Evolutionary conservation across 2,888 invertebrate genomes (phyloP).

Genomic region (Ernsta delagoae): DNA sequence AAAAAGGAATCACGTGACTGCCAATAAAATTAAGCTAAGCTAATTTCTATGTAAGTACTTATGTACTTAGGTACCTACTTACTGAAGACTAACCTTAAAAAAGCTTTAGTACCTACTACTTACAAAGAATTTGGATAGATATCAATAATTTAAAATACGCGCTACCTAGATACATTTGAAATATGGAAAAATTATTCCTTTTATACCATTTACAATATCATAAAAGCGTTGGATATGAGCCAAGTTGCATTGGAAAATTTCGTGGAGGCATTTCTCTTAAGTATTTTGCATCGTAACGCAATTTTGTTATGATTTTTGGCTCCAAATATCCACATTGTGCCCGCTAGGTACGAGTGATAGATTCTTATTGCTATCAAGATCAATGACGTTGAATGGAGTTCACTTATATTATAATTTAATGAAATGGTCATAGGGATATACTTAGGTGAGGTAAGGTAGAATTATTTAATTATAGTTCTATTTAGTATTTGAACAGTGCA

Average conservation of each 20-base stretch:
- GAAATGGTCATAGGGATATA: too few species aligned
- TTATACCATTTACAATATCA: constrained; percentile 33
- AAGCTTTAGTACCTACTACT: too few species aligned
- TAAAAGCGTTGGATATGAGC: constrained; percentile 30
- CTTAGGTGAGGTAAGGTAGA: too few species aligned
- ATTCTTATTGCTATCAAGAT: constrained; percentile 30
- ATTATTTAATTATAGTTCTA: too few species aligned
- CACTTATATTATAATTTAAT: too few species aligned
- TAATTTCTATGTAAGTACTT: too few species aligned
- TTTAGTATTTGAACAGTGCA: too few species aligned
- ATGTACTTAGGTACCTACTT: too few species aligned
- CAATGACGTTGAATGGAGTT: constrained; percentile 10
- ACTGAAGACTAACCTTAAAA: too few species aligned
- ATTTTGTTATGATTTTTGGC: constrained; percentile 38
- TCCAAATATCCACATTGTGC: constrained; percentile 19
- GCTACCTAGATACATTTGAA: constrained; percentile 23
- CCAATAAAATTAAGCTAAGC: too few species aligned
- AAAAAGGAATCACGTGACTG: too few species aligned
- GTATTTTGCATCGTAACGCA: constrained; percentile 39
- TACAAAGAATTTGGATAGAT: neutral
- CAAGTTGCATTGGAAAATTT: constrained; percentile 36
- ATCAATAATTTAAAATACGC: constrained; percentile 7
- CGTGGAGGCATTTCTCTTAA: constrained; percentile 38
- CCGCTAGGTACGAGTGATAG: constrained; percentile 15
- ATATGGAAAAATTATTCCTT: constrained; percentile 30